These are phyloP conservation scores for Eristalis tenax DNA, from an alignment of 2,888 invertebrate species.

Conservation along the genomic window DNA sequence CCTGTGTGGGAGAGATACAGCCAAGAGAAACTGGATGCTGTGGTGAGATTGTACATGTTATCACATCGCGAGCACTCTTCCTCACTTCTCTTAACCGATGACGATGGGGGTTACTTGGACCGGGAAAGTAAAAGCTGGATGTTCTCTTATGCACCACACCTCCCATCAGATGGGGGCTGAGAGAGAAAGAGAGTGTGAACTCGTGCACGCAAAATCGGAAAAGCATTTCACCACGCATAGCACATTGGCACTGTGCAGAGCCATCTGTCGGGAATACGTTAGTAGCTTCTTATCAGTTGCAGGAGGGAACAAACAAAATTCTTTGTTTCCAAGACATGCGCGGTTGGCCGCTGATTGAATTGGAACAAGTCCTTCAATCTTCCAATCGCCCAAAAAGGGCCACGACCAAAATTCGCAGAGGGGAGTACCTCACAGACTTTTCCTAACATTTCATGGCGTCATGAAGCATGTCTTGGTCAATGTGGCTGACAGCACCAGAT, in stretches of 20 bases:
- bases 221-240: conserved; percentile 54
- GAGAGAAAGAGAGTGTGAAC: conserved; percentile 13
- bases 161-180: neutral
- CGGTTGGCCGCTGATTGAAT: conserved; percentile 24
- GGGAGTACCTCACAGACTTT: neutral
- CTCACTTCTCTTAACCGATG: conserved; percentile 11
- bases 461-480: conserved; percentile 9
- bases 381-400: neutral
- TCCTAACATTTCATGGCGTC: conserved; percentile 16
- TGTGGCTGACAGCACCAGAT: conserved; percentile 2
- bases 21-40: conserved; percentile 43
- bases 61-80: neutral
- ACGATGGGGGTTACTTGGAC: neutral
- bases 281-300: conserved; percentile 56
- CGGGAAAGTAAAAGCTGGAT: neutral
- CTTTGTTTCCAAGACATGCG: conserved; percentile 66
- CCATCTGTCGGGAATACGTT: conserved; percentile 32
- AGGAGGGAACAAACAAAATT: neutral
- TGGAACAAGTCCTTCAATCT: neutral
- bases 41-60: conserved; percentile 52
- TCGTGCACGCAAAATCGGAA: conserved; percentile 53
- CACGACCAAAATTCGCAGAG: neutral
- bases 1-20: conserved; percentile 22
- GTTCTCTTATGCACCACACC: conserved; percentile 22
- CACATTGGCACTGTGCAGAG: conserved; percentile 45